phyloP scores from a whole-genome alignment of 2,888 invertebrate species.

The Meganola albula region DNA sequence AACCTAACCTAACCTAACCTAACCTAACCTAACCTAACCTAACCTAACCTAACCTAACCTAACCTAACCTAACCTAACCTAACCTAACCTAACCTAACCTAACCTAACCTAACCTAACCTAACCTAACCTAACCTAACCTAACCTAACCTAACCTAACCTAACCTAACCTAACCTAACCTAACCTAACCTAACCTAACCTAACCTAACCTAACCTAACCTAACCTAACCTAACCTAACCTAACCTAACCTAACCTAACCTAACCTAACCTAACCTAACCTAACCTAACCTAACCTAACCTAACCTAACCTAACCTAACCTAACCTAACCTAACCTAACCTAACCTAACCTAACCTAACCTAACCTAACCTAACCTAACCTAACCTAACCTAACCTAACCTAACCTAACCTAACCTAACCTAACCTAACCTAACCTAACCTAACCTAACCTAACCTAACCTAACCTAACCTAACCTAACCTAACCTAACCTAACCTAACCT shows the following conservation, averaged over 20 bases:
- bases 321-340: conserved; percentile 12
- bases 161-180: conserved; percentile 17
- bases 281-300: conserved; percentile 11
- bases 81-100: conserved; percentile 9
- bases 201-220: conserved; percentile 13
- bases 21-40: conserved; percentile 20
- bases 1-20: conserved; percentile 21
- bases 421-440: conserved; percentile 3
- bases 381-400: conserved; percentile 12
- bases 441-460: conserved; percentile 12
- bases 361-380: conserved; percentile 11
- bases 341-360: conserved; percentile 13
- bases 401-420: conserved; percentile 12
- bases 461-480: conserved; percentile 11
- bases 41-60: conserved; percentile 19
- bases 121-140: conserved; percentile 8
- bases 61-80: conserved; percentile 13
- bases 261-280: conserved; percentile 15
- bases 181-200: conserved; percentile 16
- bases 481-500: conserved; percentile 11
- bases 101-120: conserved; percentile 18
- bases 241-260: conserved; percentile 16
- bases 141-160: conserved; percentile 16
- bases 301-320: conserved; percentile 15
- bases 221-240: conserved; percentile 16